Base-by-base conservation (phyloP, 2,113 vertebrate species). In the Diphyllodes magnificus region DNA sequence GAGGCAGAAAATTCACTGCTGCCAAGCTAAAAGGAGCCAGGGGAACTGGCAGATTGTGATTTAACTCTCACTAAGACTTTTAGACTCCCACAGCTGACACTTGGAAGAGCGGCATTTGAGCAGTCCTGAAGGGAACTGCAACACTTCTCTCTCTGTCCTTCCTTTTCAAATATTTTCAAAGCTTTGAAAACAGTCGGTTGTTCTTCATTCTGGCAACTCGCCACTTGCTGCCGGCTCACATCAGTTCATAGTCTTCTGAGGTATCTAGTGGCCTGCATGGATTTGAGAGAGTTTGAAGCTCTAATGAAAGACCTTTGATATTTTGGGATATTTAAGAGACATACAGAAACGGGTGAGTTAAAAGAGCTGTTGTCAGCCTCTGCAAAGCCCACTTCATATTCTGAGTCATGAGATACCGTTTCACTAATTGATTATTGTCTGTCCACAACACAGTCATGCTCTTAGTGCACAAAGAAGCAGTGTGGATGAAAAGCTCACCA, bases 161-260 rank as follows among this genome's bases (percentile, higher is more conserved):
- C 73, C 85, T 73, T 96, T 97, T 92, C 90, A 93, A 97, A 88
- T 82, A 86, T 94, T 94, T 93, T 96, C 95, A 97, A 97, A 97
- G 96, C 94, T 96, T 96, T 97, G 94, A 94, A 94, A 97, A 95
- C 76, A 84, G 92, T 82, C 12, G 7, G 90, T 64, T 93, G 88
- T 94, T 96, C 95, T 94, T 94, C 63, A 0, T 68, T 77, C 86
- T 97, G 96, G 95, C 95, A 94, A 54, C 16, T 64, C 0, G 66
- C 91, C 97, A 95, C 49, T 75, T 88, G 84, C 93, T 95, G 95
- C 85, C 13, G 1, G 90, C 95, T 93, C 91, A 73, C 77, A 94
- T 91, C 84, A 84, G 50, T 94, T 95, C 94, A 50, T n/a, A 77
- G 90, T 80, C 91, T 89, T 89, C 87, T 23, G 37, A 93, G 91